Evolutionary conservation across 92 coral and sea anemone species (phyloP), one percentile per base, ranked within the genome.

Genomic region (Diadumene lineata): DNA sequence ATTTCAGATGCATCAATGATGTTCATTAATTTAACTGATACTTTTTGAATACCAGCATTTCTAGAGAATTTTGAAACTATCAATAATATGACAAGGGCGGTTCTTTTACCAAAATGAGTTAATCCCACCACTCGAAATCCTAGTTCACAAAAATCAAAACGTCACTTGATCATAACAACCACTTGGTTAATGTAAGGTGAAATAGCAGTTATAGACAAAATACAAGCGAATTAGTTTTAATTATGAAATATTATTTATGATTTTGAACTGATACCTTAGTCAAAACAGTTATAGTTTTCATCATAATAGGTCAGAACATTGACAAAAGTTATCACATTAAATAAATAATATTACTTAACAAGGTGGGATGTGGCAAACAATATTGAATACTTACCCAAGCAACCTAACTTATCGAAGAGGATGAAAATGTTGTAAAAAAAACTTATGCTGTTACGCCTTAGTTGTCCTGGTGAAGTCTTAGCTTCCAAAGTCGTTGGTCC

Each of bases 361-460:
- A 38, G 13, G 13, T 38, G 48, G 13, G 48, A 6, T 4, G 13
- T 38, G 48, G 48, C 6, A 6, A 38, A 13, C 13, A 4, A 4
- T 38, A 13, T 13, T 38, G 13, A 4, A 4, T 38, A 38, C 48
- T 38, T 38, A 38, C 48, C 48, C n/a, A n/a, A n/a, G n/a, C n/a
- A n/a, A n/a, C n/a, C n/a, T n/a, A n/a, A n/a, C n/a, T n/a, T n/a
- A n/a, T n/a, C n/a, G n/a, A 38, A 38, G 48, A 13, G 48, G 48
- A 38, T 38, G 48, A 13, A 38, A 4, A 38, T 38, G 48, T 38
- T 38, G 48, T 38, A 38, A 38, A 38, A 30, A 60, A 62, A 22
- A 62, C 32, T 30, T 46, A 72, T 29, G n/a, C 67, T 60, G 32
- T 56, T 18, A 33, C 77, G 77, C 64, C 33, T 72, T 72, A 32